Conservation (phyloP, 2,888 invertebrate genomes). For the Pollenia amentaria region DNA sequence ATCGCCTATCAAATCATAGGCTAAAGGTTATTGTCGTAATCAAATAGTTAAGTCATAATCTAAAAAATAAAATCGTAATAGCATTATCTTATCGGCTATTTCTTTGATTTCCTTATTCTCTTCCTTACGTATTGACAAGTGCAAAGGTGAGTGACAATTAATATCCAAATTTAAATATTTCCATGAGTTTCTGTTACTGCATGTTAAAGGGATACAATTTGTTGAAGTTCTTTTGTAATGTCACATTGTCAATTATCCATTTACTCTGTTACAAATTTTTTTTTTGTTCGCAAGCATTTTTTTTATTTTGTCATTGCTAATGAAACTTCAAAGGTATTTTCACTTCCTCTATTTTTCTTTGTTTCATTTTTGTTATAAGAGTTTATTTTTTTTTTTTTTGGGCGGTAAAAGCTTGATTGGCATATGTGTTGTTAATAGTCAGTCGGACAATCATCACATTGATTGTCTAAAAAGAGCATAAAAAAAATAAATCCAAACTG, state of each 20-base stretch:
- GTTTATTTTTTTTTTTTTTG: constrained; percentile 13
- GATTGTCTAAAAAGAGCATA: constrained; percentile 41
- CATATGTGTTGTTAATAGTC: constrained; percentile 35
- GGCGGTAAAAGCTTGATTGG: background rate
- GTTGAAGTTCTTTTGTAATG: constrained; percentile 61
- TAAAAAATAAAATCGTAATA: too few species aligned
- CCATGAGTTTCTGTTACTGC: constrained; percentile 7
- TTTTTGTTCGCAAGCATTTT: constrained; percentile 10
- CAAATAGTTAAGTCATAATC: too few species aligned
- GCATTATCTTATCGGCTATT: too few species aligned
- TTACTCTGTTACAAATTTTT: constrained; percentile 2
- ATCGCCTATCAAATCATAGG: too few species aligned
- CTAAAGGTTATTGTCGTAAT: too few species aligned
- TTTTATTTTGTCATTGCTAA: constrained; percentile 44
- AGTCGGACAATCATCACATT: constrained; percentile 56
- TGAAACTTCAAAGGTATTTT: constrained; percentile 58
- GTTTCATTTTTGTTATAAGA: constrained; percentile 31
- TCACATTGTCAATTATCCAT: constrained; percentile 65
- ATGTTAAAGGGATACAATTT: constrained; percentile 41
- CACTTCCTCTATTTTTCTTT: constrained; percentile 45
- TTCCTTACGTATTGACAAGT: background rate
- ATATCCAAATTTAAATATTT: constrained; percentile 4
- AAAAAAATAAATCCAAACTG: too few species aligned
- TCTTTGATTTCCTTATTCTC: background rate
- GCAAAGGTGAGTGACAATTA: constrained; percentile 12